Evolutionary conservation across 2,888 invertebrate genomes (phyloP), one percentile per base, ranked within the genome.

Genomic region (Strigamia crassipes): DNA sequence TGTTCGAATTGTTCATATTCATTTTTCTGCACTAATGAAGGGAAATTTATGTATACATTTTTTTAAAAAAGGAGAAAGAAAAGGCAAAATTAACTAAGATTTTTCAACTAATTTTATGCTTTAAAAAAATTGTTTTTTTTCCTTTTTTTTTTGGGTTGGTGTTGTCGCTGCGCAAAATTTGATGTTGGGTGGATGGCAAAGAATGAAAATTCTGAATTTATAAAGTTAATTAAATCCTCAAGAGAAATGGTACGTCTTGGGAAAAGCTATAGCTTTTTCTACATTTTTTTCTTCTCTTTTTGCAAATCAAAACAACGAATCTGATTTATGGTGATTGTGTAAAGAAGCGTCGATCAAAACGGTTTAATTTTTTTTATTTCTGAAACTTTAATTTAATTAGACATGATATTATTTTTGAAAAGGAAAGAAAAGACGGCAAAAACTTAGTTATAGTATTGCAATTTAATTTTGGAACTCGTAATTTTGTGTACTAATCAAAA

Each of bases 1-100:
- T 73, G 73, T 73, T 73, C 73, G 73, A 73, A 61, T 73, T 73
- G 73, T 73, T 73, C 73, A 31, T 31, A 73, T 73, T 73, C 73
- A 73, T 31, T 73, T 73, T 73, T 27, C 27, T 73, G 73, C 12
- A 27, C 73, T 73, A 73, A 73, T 73, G 73, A 73, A 73, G 31
- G 12, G 73, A 73, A 73, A 31, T 73, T 73, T 31, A 73, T 73
- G 31, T 27, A 27, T 6, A 8, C n/a, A 31, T 31, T 73, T 73
- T 23, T 27, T 23, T 31, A 9, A 73, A 73, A 13, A 73, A 9
- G 10, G 13, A n/a, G 12, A 31, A 73, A 73, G 13, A 31, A 73
- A 27, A 73, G 12, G n/a, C 38, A 38, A 73, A 73, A 13, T 73
- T 66, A 66, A n/a, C n/a, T 31, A 73, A 73, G 73, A 73, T 27